These are phyloP conservation scores for Mimachlamys varia DNA, from an alignment of 2,888 invertebrate genomes.

Conservation along the genomic window DNA sequence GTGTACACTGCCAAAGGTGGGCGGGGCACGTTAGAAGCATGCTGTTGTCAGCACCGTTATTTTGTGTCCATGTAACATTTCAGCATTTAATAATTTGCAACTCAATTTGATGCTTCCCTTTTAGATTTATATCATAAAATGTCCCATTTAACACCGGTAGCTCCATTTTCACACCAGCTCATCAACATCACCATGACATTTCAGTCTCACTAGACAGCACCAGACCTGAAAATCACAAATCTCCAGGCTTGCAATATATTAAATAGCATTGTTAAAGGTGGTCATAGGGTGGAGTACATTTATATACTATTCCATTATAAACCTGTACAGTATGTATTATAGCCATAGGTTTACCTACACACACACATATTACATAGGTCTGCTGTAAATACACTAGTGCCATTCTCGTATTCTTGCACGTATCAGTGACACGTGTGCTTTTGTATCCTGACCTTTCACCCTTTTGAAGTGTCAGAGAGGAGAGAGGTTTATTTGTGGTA, in stretches of 20 bases:
- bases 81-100: background rate
- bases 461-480: background rate
- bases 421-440: background rate
- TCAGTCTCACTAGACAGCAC: background rate
- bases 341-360: background rate
- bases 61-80: background rate
- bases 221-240: background rate
- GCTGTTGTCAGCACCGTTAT: background rate
- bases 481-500: background rate
- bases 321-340: background rate
- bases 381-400: background rate
- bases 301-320: background rate
- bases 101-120: background rate
- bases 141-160: background rate
- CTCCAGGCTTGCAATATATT: background rate
- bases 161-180: background rate
- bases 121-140: background rate
- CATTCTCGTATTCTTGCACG: too few relatives aligned
- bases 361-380: background rate
- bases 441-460: too few relatives aligned
- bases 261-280: background rate
- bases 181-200: background rate
- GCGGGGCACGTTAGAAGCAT: conserved; percentile 24
- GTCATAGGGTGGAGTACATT: background rate
- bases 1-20: conserved; percentile 36